Evolutionary conservation across 2,888 invertebrate genomes (phyloP).

Genomic region (Pseudococcus viburni): DNA sequence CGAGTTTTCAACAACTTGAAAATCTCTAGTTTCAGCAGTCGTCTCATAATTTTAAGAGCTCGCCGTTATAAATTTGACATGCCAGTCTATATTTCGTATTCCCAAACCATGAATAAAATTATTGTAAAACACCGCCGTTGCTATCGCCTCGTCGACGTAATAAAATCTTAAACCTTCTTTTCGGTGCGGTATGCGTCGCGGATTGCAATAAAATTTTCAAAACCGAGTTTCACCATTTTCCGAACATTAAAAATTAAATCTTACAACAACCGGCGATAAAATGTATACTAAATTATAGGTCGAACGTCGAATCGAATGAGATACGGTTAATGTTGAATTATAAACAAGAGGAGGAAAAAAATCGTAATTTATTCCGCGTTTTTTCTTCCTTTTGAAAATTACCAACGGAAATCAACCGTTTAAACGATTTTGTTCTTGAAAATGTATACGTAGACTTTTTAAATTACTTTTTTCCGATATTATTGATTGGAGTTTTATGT

Average conservation of each 20-base stretch:
- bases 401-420: background rate
- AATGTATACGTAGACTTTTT: too few relatives aligned
- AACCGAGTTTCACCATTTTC: slow-evolving; percentile 16
- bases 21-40: slow-evolving; percentile 26
- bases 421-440: background rate
- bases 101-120: slow-evolving; percentile 55
- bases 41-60: slow-evolving; percentile 35
- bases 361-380: background rate
- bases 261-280: slow-evolving; percentile 8
- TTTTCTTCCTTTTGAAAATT: background rate
- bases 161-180: slow-evolving; percentile 42
- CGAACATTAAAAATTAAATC: slow-evolving; percentile 46
- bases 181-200: background rate
- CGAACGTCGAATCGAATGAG: slow-evolving; percentile 2
- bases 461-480: too few relatives aligned
- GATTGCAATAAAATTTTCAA: slow-evolving; percentile 42
- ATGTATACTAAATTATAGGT: slow-evolving; percentile 36
- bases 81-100: slow-evolving; percentile 52
- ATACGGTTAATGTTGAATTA: slow-evolving; percentile 29
- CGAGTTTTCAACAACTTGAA: slow-evolving; percentile 14
- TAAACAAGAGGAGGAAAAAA: slow-evolving; percentile 16
- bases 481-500: too few relatives aligned
- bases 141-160: background rate
- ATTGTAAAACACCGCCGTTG: slow-evolving; percentile 19
- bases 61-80: slow-evolving; percentile 43